A percentile compares a stretch with the other conserved stretches of the same genome.
Evolutionary conservation across 2,113 vertebrate genomes (phyloP).

Genomic region (Typhlomys cinereus): DNA sequence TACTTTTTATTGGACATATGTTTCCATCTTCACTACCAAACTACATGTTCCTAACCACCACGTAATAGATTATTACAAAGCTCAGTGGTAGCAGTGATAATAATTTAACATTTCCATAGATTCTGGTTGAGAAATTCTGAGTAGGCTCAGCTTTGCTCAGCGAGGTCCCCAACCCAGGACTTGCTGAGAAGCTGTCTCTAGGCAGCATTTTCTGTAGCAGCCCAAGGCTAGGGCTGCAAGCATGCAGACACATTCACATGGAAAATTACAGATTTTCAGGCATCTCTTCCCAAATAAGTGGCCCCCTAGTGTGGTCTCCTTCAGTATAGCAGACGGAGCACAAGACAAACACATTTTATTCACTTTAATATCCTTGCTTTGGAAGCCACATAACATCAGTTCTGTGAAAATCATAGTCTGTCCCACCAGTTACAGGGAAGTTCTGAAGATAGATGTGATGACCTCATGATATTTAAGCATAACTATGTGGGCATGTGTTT

Average conservation of each 20-base stretch:
- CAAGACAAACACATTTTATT: not conserved
- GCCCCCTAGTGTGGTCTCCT: accelerated
- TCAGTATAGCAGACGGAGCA: not conserved
- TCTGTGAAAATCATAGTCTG: not conserved
- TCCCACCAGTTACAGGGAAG: not conserved
- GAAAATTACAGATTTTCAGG: not conserved
- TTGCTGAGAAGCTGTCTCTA: not conserved
- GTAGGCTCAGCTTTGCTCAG: not conserved
- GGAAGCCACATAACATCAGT: not conserved
- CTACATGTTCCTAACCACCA: not conserved
- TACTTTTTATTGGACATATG: not conserved
- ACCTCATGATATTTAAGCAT: not conserved
- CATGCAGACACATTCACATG: not conserved
- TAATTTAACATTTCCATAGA: not conserved
- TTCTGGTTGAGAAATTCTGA: not conserved
- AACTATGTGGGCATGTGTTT: not conserved
- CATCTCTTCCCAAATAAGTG: not conserved
- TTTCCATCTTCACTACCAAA: not conserved
- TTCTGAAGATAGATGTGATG: not conserved
- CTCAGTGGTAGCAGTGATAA: not conserved
- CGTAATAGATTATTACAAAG: not conserved
- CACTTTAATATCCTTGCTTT: not conserved
- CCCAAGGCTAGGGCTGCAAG: not conserved
- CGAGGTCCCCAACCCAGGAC: not conserved
- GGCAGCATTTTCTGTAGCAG: not conserved